Evolutionary conservation across 2,888 invertebrate species (phyloP), one percentile per base, ranked within the genome.

Genomic region (Capitulum mitella): DNA sequence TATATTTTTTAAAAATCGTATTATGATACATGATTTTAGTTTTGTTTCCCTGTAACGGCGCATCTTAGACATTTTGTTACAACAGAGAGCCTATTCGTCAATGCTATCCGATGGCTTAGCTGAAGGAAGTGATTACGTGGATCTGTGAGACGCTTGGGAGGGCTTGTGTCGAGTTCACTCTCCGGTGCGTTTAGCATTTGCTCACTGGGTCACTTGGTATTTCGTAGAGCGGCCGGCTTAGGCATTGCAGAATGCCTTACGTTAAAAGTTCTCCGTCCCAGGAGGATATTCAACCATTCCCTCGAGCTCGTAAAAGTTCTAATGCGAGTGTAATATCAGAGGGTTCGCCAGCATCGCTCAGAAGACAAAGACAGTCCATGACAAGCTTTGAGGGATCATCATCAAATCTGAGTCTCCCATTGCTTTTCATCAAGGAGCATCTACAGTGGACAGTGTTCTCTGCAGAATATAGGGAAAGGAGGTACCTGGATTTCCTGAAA

Each of bases 401-500:
- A 22, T 70, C 70, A 22, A 70, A 70, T 40, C 19, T 70, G 26
- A 70, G 70, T 40, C 70, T 70, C 19, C 70, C 70, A 19, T 26
- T 70, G 0, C 40, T 70, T 3, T 70, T 37, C 22, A 70, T 70
- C 40, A 70, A 70, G 40, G 70, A 70, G 8, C 12, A 12, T 6
- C 37, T 70, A 5, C 70, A 70, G 26, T 70, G 70, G 70, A 70
- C 70, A 5, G 70, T 70, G 22, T 70, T 70, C 19, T 70, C 70
- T 22, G 70, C 70, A 8, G 70, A 70, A 40, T 70, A 70, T 22
- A 70, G 29, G 26, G 70, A 70, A 26, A 37, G 70, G 12, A 37
- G 70, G 22, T 26, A 70, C 26, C 10, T 70, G 37, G 70, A 70
- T 26, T 70, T 70, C 40, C 26, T 70, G 22, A 70, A 37, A 22